Percentiles rank a stretch among this genome's conserved stretches.
Conservation (phyloP, 2,888 invertebrate genomes). For the Seladonia tumulorum region DNA sequence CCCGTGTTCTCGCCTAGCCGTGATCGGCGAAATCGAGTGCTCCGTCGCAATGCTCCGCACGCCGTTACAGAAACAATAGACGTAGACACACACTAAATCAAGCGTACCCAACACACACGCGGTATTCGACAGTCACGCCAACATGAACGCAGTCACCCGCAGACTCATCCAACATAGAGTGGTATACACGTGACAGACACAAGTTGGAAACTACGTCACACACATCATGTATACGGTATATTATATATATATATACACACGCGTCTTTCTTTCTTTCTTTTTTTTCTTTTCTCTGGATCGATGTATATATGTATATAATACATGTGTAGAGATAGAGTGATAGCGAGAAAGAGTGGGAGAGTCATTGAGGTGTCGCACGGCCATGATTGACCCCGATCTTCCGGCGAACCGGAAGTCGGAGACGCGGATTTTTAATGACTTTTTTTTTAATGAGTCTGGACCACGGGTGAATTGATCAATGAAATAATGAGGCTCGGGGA, state of each 20-base stretch:
- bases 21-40: conserved; percentile 66
- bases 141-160: conserved; percentile 81
- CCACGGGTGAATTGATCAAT: not conserved
- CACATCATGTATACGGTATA: conserved; percentile 60
- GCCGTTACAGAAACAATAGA: conserved; percentile 84
- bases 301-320: conserved; percentile 43
- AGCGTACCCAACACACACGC: conserved; percentile 80
- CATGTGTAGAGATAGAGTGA: conserved; percentile 41
- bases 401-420: conserved; percentile 7
- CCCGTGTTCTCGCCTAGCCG: too few relatives aligned
- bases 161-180: conserved; percentile 82
- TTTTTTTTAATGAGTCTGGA: conserved; percentile 4
- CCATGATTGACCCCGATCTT: not conserved
- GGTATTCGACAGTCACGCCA: conserved; percentile 77
- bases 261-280: too few relatives aligned
- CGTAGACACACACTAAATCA: conserved; percentile 84
- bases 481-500: not conserved
- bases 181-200: conserved; percentile 84
- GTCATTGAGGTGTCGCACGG: conserved; percentile 31
- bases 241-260: conserved; percentile 26
- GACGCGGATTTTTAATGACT: not conserved
- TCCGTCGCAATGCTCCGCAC: conserved; percentile 80
- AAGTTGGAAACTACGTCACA: conserved; percentile 83
- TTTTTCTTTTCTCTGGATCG: conserved; percentile 13
- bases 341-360: conserved; percentile 52